phyloP scores from a whole-genome alignment of 2,797 vertebrate genomes.

The Sebastiscus tertius region DNA sequence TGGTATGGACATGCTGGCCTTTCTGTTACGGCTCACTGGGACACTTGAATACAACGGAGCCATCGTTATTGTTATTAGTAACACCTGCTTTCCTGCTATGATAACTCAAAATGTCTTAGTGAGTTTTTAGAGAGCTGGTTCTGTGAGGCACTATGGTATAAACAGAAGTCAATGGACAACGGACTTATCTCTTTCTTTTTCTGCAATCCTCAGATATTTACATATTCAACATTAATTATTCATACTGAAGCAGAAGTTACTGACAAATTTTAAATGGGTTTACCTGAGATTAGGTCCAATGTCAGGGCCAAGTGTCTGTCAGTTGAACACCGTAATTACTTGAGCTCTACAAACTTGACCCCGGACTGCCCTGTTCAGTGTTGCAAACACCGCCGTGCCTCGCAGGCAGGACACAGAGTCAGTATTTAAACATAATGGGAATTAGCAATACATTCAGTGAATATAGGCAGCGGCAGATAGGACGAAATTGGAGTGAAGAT shows the following conservation, averaged over 20 bases:
- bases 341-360: background rate
- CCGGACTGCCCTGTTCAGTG: background rate
- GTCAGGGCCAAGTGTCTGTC: background rate
- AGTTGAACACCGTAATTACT: background rate
- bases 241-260: background rate
- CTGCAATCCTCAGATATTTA: background rate
- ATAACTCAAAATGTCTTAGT: background rate
- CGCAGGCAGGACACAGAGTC: background rate
- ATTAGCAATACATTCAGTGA: background rate
- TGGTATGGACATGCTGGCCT: background rate
- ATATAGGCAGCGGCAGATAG: background rate
- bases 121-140: background rate
- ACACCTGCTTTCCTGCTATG: background rate
- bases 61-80: background rate
- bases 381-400: background rate
- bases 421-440: background rate
- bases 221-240: background rate
- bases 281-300: background rate
- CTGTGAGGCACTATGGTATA: background rate
- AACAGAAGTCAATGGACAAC: background rate
- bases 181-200: background rate
- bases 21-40: background rate
- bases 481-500: background rate
- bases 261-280: background rate
- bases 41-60: background rate